phyloP scores from a whole-genome alignment of 92 coral and sea anemone species.

The Montipora capitata region DNA sequence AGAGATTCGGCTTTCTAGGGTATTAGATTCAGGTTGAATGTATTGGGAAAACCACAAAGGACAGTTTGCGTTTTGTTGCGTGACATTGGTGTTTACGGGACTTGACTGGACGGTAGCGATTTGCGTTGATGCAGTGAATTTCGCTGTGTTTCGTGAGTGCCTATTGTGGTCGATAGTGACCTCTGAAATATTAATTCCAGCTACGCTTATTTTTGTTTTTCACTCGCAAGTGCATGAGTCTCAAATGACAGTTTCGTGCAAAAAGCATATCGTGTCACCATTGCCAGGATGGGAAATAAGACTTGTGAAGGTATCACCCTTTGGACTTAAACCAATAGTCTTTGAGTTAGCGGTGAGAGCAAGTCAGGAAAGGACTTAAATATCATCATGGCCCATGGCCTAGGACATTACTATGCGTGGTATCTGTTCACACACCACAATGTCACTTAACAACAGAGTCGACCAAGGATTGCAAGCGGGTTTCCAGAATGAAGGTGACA shows the following conservation, averaged over 20 bases:
- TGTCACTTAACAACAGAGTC: conserved; percentile 28
- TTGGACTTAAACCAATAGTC: conserved; percentile 37
- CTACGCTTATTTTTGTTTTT: conserved; percentile 13
- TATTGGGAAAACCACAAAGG: conserved; percentile 30
- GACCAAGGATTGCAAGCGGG: conserved; percentile 50
- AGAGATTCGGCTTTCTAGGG: conserved; percentile 5
- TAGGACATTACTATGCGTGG: conserved; percentile 38
- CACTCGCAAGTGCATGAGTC: conserved; percentile 14
- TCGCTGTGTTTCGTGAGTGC: background rate
- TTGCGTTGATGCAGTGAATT: conserved; percentile 8
- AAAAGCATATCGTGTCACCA: conserved; percentile 26
- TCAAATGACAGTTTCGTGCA: background rate
- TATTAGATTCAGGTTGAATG: conserved; percentile 4
- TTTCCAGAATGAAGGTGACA: conserved; percentile 65
- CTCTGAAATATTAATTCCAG: background rate
- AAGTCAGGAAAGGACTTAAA: conserved; percentile 40
- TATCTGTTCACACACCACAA: conserved; percentile 11
- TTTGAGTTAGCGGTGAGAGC: conserved; percentile 30
- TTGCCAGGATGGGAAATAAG: conserved; percentile 35
- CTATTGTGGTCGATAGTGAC: conserved; percentile 4
- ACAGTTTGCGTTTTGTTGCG: conserved; percentile 22
- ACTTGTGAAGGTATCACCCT: conserved; percentile 17
- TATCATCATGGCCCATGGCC: background rate
- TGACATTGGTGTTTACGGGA: background rate
- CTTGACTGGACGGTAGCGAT: conserved; percentile 22